These are phyloP conservation scores for Chymomyza amoena DNA, from an alignment of 2,888 invertebrate species.

Conservation along the genomic window DNA sequence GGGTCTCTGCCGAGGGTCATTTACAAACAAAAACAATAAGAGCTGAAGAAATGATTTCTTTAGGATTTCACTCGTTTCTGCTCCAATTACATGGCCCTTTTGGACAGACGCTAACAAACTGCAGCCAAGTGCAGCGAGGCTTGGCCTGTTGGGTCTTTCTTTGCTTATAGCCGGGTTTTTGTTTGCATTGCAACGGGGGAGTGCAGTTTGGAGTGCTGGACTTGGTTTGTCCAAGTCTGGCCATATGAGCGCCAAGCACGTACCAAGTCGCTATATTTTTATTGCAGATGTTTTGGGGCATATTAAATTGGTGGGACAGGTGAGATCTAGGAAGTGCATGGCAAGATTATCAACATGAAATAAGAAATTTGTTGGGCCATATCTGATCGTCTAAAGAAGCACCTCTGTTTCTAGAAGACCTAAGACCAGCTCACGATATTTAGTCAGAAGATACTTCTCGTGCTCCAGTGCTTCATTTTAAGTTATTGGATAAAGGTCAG, in stretches of 20 bases:
- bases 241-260: constrained; percentile 48
- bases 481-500: too few relatives aligned
- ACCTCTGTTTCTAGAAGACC: too few relatives aligned
- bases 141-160: constrained; percentile 18
- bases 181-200: constrained; percentile 17
- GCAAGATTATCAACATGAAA: too few relatives aligned
- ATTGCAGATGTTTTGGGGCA: too few relatives aligned
- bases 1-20: constrained; percentile 26
- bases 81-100: constrained; percentile 65
- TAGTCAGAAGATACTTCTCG: too few relatives aligned
- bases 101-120: constrained; percentile 36
- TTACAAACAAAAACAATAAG: background rate
- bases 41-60: background rate
- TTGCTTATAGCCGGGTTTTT: background rate
- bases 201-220: background rate
- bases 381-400: too few relatives aligned
- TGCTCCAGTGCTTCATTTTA: too few relatives aligned
- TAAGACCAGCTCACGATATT: too few relatives aligned
- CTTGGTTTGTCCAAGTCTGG: constrained; percentile 39
- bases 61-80: constrained; percentile 47
- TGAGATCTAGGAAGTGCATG: too few relatives aligned
- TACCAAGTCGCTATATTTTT: constrained; percentile 21
- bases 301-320: too few relatives aligned
- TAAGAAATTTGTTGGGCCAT: too few relatives aligned
- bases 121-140: constrained; percentile 68